A percentile compares a stretch with the other conserved stretches of the same genome.
Evolutionary conservation across 2,797 vertebrate species (phyloP).

Genomic region (Leuciscus waleckii): DNA sequence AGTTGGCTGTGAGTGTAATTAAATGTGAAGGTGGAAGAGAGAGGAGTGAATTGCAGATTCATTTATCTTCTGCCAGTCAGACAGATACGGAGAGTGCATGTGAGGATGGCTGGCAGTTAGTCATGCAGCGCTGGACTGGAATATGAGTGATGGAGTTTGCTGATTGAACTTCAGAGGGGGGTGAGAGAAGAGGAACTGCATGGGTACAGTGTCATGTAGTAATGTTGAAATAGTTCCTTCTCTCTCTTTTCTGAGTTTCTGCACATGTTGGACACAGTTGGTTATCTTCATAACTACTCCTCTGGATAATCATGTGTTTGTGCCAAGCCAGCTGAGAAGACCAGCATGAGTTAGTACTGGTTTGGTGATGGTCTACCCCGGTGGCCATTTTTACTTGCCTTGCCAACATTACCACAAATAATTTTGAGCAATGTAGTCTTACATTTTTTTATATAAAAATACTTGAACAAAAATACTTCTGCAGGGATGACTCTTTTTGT

Average conservation of each 20-base stretch:
- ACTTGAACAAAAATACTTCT: neutral
- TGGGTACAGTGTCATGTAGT: neutral
- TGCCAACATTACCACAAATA: neutral
- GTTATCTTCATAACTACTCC: neutral
- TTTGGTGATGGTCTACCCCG: neutral
- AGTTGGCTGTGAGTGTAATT: slow-evolving; percentile 60
- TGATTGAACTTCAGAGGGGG: slow-evolving; percentile 49
- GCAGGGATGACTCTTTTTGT: neutral
- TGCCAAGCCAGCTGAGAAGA: neutral
- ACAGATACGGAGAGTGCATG: slow-evolving; percentile 32
- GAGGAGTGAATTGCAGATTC: slow-evolving; percentile 59
- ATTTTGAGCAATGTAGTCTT: neutral
- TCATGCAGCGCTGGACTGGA: slow-evolving; percentile 39
- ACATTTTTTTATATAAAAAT: neutral
- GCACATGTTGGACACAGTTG: neutral
- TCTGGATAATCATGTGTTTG: neutral
- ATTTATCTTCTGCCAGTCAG: slow-evolving; percentile 66
- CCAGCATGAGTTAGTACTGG: neutral
- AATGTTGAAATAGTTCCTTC: neutral
- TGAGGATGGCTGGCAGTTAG: slow-evolving; percentile 35
- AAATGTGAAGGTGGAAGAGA: slow-evolving; percentile 65
- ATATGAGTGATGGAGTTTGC: slow-evolving; percentile 58
- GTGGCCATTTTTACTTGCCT: neutral
- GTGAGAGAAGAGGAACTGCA: slow-evolving; percentile 21
- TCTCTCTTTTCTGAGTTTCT: neutral